Percentiles rank a stretch among this genome's conserved stretches.
Evolutionary conservation across 1,140 invertebrate species (phyloP).

Genomic region (Drosophila pectinifera): DNA sequence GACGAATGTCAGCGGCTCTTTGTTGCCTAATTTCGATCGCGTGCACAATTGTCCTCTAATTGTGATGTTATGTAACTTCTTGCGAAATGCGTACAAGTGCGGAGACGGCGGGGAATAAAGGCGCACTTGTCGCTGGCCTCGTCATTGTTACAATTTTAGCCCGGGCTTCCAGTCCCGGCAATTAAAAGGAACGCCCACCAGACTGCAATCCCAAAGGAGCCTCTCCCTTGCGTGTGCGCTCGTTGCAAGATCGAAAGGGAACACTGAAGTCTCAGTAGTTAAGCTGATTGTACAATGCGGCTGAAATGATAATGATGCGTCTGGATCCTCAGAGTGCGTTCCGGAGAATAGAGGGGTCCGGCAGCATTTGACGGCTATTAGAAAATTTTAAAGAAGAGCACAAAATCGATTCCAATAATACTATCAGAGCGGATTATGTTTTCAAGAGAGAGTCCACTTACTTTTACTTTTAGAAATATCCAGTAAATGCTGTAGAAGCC

Average conservation of each 20-base stretch:
- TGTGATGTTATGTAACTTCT: constrained; percentile 50
- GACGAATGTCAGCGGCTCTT: constrained; percentile 21
- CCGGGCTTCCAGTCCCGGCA: constrained; percentile 12
- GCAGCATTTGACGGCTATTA: too few species aligned
- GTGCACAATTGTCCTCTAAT: constrained; percentile 51
- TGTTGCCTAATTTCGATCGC: constrained; percentile 19
- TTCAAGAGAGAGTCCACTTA: neutral
- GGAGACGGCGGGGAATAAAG: constrained; percentile 7
- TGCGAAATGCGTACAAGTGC: constrained; percentile 46
- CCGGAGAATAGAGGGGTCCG: too few species aligned
- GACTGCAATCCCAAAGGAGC: constrained; percentile 6
- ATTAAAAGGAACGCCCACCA: constrained; percentile 56
- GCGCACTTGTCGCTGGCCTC: constrained; percentile 66
- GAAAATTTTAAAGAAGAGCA: constrained; percentile 18
- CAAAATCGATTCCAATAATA: constrained; percentile 6
- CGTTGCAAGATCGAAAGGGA: constrained; percentile 10
- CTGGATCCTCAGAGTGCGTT: constrained; percentile 3
- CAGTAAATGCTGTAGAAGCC: neutral
- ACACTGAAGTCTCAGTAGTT: constrained; percentile 50
- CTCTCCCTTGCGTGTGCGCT: constrained; percentile 48
- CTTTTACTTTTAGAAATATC: neutral
- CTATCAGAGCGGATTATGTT: constrained; percentile 16
- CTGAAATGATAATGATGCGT: constrained; percentile 51
- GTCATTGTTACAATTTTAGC: constrained; percentile 61
- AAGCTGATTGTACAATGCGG: constrained; percentile 69